phyloP scores from a whole-genome alignment of 2,113 vertebrate genomes.

The Irena cyanogastra region DNA sequence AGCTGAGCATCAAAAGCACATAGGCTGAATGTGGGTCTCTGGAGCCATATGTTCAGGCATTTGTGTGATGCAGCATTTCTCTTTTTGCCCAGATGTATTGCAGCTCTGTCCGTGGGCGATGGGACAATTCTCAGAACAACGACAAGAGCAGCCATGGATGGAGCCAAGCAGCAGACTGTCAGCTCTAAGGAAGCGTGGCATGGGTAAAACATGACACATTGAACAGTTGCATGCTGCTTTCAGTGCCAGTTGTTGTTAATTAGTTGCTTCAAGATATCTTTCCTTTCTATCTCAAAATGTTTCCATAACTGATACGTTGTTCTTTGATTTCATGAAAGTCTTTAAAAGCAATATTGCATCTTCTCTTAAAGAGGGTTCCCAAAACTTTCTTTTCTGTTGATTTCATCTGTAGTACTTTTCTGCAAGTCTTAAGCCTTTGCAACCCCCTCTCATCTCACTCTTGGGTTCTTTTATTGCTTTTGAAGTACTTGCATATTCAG shows the following conservation, averaged over 20 bases:
- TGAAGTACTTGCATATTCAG: neutral
- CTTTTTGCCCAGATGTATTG: slow-evolving; percentile 66
- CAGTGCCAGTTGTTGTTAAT: neutral
- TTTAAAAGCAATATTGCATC: neutral
- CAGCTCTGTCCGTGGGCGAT: slow-evolving; percentile 74
- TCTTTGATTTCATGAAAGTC: neutral
- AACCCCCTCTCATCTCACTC: neutral
- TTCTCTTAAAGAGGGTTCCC: neutral
- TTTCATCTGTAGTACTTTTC: neutral
- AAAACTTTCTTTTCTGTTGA: neutral
- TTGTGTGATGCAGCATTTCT: neutral
- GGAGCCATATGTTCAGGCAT: neutral
- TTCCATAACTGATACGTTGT: rapidly evolving
- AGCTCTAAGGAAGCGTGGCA: slow-evolving; percentile 89
- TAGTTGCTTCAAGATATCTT: neutral
- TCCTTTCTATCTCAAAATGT: neutral
- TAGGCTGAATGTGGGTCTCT: neutral
- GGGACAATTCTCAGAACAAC: slow-evolving; percentile 65
- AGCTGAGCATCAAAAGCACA: neutral
- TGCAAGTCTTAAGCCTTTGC: neutral
- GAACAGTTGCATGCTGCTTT: neutral
- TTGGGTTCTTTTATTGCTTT: neutral
- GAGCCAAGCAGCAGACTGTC: slow-evolving; percentile 78
- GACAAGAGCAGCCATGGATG: slow-evolving; percentile 72
- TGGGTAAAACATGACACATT: slow-evolving; percentile 72